Evolutionary conservation across 2,888 invertebrate genomes (phyloP).

Genomic region (Latrodectus elegans): DNA sequence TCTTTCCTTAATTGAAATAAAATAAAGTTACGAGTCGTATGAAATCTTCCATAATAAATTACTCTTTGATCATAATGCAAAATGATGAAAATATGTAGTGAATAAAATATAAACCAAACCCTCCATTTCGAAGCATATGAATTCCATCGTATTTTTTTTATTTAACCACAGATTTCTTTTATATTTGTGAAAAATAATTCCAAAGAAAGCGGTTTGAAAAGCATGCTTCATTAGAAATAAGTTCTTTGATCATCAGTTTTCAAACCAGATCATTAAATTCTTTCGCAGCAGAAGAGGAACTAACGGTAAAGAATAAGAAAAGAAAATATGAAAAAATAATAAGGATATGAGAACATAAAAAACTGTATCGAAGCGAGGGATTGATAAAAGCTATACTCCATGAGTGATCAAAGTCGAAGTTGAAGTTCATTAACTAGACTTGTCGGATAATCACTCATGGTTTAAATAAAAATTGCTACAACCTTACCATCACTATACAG

Average conservation of each 20-base stretch:
- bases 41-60: too few relatives aligned
- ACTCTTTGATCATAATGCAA: too few relatives aligned
- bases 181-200: slow-evolving; percentile 11
- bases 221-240: slow-evolving; percentile 63
- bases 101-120: not conserved
- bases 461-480: slow-evolving; percentile 64
- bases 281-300: slow-evolving; percentile 12
- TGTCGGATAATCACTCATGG: slow-evolving; percentile 63
- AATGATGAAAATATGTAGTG: not conserved
- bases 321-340: not conserved
- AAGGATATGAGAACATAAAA: not conserved
- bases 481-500: not conserved
- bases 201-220: slow-evolving; percentile 34
- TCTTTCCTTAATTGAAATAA: too few relatives aligned
- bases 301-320: not conserved
- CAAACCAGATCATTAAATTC: slow-evolving; percentile 66
- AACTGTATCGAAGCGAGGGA: not conserved
- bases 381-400: slow-evolving; percentile 7
- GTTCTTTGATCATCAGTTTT: slow-evolving; percentile 56
- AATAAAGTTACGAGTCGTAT: too few relatives aligned
- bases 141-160: not conserved
- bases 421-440: slow-evolving; percentile 60
- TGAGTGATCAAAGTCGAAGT: slow-evolving; percentile 43
- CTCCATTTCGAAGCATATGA: not conserved
- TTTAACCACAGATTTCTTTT: slow-evolving; percentile 33